These are phyloP conservation scores for Zoanthus sociatus DNA, from an alignment of 92 coral and sea anemone genomes.

Conservation along the genomic window DNA sequence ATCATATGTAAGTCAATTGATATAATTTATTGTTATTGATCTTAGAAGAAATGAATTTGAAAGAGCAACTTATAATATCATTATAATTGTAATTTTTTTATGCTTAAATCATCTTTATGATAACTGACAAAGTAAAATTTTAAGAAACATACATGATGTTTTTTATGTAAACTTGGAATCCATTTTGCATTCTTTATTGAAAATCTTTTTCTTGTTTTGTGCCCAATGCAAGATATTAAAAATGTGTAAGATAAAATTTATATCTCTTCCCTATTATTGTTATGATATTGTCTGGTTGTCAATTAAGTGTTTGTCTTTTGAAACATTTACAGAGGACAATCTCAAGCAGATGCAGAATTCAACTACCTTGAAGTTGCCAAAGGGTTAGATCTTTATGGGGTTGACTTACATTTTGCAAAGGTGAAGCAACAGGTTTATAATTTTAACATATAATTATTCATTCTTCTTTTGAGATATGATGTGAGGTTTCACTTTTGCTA, in stretches of 20 bases:
- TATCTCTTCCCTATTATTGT: too few species aligned
- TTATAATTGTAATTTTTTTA: too few species aligned
- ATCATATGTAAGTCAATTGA: constrained; percentile 81
- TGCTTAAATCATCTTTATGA: too few species aligned
- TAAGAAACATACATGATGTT: too few species aligned
- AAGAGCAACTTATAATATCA: too few species aligned
- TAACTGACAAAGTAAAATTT: too few species aligned
- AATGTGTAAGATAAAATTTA: too few species aligned
- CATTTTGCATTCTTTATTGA: too few species aligned
- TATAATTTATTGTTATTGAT: not conserved
- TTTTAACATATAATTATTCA: not conserved
- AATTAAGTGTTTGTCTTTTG: not conserved
- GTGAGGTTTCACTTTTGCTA: not conserved
- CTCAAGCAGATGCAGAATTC: constrained; percentile 96
- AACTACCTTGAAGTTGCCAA: constrained; percentile 95
- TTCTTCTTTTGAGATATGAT: not conserved
- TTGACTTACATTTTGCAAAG: constrained; percentile 94
- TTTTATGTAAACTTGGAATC: too few species aligned
- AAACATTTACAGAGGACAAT: constrained; percentile 79
- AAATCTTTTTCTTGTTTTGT: too few species aligned
- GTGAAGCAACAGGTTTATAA: constrained; percentile 35
- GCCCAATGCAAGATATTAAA: too few species aligned
- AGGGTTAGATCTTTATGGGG: constrained; percentile 93
- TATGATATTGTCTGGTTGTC: too few species aligned
- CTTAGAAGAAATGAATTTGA: not conserved